These are phyloP conservation scores for Capromys pilorides DNA, from an alignment of 2,797 vertebrate species.

Conservation along the genomic window DNA sequence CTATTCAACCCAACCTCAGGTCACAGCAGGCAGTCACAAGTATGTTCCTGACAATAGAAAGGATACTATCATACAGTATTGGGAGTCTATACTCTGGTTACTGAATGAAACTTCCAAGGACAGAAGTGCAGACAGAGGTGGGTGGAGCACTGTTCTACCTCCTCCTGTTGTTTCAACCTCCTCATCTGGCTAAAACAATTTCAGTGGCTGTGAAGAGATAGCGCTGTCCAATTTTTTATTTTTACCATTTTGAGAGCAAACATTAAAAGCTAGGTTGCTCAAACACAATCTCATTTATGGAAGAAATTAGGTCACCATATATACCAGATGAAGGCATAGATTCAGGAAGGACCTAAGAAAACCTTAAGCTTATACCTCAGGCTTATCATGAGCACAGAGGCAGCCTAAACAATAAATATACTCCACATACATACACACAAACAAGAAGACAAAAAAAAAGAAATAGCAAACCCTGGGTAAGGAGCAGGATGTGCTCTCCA, in stretches of 20 bases:
- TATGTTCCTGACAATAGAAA: neutral
- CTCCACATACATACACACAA: neutral
- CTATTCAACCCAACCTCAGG: neutral
- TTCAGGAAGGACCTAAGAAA: neutral
- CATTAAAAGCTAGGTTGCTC: neutral
- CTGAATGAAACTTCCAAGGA: neutral
- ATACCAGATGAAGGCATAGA: neutral
- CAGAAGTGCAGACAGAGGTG: neutral
- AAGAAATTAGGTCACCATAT: neutral
- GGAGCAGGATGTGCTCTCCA: neutral
- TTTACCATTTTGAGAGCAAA: neutral
- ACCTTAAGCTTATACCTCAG: neutral
- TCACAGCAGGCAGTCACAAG: neutral
- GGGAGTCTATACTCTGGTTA: neutral
- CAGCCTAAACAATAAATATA: neutral
- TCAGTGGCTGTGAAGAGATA: neutral
- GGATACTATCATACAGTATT: neutral
- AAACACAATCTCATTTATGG: neutral
- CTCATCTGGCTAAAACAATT: neutral
- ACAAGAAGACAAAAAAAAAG: neutral
- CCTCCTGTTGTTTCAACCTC: neutral
- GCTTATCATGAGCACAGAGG: neutral
- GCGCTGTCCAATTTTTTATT: neutral
- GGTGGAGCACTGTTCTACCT: neutral
- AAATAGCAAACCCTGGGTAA: neutral